Evolutionary conservation across 2,113 vertebrate genomes (phyloP).

Genomic region (Pelvicachromis taeniatus): DNA sequence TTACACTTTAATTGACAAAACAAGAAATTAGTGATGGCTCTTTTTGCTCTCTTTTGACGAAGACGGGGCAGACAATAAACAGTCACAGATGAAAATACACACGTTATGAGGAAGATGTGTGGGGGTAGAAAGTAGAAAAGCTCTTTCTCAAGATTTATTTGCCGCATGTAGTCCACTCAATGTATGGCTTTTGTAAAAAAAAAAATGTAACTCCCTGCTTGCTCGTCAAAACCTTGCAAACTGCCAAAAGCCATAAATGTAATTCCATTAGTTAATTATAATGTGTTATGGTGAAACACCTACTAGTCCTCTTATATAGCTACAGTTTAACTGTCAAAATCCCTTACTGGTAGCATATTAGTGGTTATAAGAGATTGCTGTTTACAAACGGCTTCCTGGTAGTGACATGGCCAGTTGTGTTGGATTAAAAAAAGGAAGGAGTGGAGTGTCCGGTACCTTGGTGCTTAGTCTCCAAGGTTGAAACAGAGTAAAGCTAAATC

Average conservation of each 20-base stretch:
- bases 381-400: constrained; percentile 59
- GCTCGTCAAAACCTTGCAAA: constrained; percentile 16
- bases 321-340: not conserved
- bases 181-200: not conserved
- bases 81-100: constrained; percentile 5
- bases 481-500: constrained; percentile 75
- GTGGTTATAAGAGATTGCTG: not conserved
- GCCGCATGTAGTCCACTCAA: not conserved
- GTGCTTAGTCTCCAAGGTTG: constrained; percentile 59
- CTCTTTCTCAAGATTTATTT: not conserved
- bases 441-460: constrained; percentile 32
- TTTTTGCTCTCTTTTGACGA: constrained; percentile 39
- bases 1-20: constrained; percentile 66
- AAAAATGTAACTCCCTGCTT: not conserved
- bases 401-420: constrained; percentile 42
- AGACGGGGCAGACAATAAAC: not conserved
- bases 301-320: not conserved
- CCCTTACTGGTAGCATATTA: constrained; percentile 22
- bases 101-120: not conserved
- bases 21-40: constrained; percentile 63
- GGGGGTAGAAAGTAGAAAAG: constrained; percentile 3
- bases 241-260: constrained; percentile 29
- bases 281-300: not conserved
- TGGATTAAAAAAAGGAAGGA: constrained; percentile 13
- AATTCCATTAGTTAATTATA: not conserved